phyloP scores from a whole-genome alignment of 1,140 invertebrate species.

The Chironomus striatipennis region DNA sequence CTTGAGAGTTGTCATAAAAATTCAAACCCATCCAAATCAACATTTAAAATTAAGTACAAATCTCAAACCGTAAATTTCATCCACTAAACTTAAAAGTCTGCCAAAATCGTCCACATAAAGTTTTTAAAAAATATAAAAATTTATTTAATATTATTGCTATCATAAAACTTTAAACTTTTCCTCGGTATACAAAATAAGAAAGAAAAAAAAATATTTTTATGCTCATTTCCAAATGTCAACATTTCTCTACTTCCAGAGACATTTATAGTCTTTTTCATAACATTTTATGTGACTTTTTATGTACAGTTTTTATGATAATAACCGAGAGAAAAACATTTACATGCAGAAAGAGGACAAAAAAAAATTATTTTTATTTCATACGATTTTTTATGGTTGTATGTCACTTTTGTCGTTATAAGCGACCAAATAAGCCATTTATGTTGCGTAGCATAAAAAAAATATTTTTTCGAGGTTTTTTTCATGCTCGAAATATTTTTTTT shows the following conservation, averaged over 20 bases:
- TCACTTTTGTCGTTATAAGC: slow-evolving; percentile 7
- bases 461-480: too few species aligned
- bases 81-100: too few species aligned
- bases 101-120: too few species aligned
- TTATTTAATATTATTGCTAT: too few species aligned
- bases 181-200: too few species aligned
- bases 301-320: neutral
- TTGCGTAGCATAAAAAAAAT: neutral
- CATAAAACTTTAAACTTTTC: too few species aligned
- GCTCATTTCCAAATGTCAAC: neutral
- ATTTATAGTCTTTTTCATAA: neutral
- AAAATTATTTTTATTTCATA: slow-evolving; percentile 12
- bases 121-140: too few species aligned
- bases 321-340: neutral
- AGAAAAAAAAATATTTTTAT: too few species aligned
- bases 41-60: too few species aligned
- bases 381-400: slow-evolving; percentile 10
- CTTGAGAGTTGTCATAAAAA: too few species aligned
- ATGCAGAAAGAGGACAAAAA: neutral
- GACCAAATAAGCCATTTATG: neutral
- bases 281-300: neutral
- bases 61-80: too few species aligned
- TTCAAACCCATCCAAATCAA: too few species aligned
- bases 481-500: neutral
- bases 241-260: neutral